Evolutionary conservation across 2,888 invertebrate species (phyloP), one percentile per base, ranked within the genome.

Genomic region (Drosophila mulleri): DNA sequence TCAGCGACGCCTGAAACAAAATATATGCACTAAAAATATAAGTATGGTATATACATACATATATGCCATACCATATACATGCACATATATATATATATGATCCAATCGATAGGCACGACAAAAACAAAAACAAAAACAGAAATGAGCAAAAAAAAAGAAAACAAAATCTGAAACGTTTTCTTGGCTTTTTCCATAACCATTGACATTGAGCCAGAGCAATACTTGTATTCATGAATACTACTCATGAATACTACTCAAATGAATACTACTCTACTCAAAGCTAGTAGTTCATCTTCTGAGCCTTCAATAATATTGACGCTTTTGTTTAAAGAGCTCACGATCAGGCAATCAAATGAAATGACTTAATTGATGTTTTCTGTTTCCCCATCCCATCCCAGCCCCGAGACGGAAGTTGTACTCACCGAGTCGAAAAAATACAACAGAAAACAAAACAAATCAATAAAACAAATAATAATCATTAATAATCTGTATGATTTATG

Each of bases 401-500:
- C 62, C 41, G 63, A 73, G 82, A 78, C 82, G 82, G 82, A 82
- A 82, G 82, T 80, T 72, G 58, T 60, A 59, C 61, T 69, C 61
- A 39, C 3, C 39, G 39, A 65, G 64, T 35, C 42, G 29, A 53
- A 54, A 53, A 59, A 53, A 48, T 57, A 54, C 61, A 52, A 37
- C 26, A 48, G 47, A 47, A 47, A 53, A 58, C 60, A 69, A 77
- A 72, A 72, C 78, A 83, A 86, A 87, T 84, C 82, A 80, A 84
- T 84, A 82, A 84, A 82, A 69, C 73, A 80, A 81, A 82, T 78
- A 74, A 75, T 66, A 74, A 81, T 73, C 81, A 85, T 84, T 85
- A 80, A 86, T 81, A 82, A 78, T 74, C 72, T 75, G 69, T 83
- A 56, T 75, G 80, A 78, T 65, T 73, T 86, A 88, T 86, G 88